Base-by-base conservation (phyloP, 2,113 vertebrate genomes). In the Marmota monax region DNA sequence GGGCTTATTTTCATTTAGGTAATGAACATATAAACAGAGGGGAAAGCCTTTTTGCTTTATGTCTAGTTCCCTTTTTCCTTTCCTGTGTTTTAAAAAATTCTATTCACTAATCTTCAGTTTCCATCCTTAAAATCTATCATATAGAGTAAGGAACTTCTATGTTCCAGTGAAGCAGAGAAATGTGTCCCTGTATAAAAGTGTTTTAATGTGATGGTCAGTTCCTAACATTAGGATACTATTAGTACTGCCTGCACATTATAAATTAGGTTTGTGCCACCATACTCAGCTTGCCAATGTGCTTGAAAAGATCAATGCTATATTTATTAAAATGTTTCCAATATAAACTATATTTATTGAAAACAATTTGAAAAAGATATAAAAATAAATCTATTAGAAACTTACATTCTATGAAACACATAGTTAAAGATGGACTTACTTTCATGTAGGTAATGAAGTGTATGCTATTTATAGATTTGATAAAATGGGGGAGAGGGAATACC, bases 1-100 rank as follows among this genome's bases (percentile, higher is more conserved):
- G 45, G 8, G 45, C 45, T 45, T 45, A 45, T 45, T 45, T 45
- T 45, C 45, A 45, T 45, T 45, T 45, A 45, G 45, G 45, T 45
- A 45, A 45, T 45, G 45, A 45, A 45, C 45, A 45, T 37, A 82
- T 37, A 82, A 79, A 17, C 34, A 63, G 61, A 72, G 32, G 11
- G 5, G n/a, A 63, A 67, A 58, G 32, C 1, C 10, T 87, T 96
- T 93, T 90, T 87, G 86, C 17, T 65, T 88, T 82, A 23, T 83
- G 3, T 39, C 73, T 90, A 27, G 56, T 80, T 97, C 39, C 65
- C 56, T 65, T 93, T 51, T 48, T 45, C 63, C 25, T 82, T 96
- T 65, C 32, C 63, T 67, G 67, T 92, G 48, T 93, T 96, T 63
- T 83, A n/a, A 65, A 85, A 95, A 76, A 74, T n/a, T 94, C 76